Percentiles rank a stretch among this genome's conserved stretches.
Evolutionary conservation across 2,797 vertebrate genomes (phyloP).

Genomic region (Jordanella pulchra): DNA sequence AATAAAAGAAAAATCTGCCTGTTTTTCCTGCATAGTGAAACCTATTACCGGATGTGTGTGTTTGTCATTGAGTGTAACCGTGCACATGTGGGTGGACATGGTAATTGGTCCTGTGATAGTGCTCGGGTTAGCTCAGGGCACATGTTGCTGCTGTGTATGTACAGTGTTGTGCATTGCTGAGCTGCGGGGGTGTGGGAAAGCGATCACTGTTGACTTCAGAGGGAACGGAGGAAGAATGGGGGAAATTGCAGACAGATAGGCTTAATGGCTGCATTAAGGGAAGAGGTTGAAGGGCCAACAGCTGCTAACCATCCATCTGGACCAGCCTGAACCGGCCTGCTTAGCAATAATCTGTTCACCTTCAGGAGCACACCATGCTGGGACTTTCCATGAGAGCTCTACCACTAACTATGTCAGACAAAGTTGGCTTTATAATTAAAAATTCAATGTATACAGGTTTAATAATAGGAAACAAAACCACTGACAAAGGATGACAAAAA

Average conservation of each 20-base stretch:
- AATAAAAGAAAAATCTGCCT: slow-evolving; percentile 41
- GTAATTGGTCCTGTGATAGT: slow-evolving; percentile 66
- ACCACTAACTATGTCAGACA: slow-evolving; percentile 41
- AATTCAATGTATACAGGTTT: slow-evolving; percentile 20
- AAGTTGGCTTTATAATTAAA: slow-evolving; percentile 56
- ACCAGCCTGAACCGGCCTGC: slow-evolving; percentile 37
- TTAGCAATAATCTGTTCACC: slow-evolving; percentile 37
- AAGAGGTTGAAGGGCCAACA: slow-evolving; percentile 74
- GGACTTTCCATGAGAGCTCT: slow-evolving; percentile 52
- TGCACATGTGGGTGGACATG: slow-evolving; percentile 52
- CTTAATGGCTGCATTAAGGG: slow-evolving; percentile 71
- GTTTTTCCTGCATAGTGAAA: slow-evolving; percentile 63
- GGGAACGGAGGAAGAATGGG: slow-evolving; percentile 66
- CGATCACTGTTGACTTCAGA: slow-evolving; percentile 64
- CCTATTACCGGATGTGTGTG: slow-evolving; percentile 41
- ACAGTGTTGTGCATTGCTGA: slow-evolving; percentile 45
- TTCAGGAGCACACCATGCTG: slow-evolving; percentile 35
- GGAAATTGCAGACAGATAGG: slow-evolving; percentile 75
- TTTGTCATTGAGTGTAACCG: slow-evolving; percentile 21
- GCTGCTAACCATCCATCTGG: slow-evolving; percentile 75
- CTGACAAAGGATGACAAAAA: background rate
- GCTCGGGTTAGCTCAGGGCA: slow-evolving; percentile 47
- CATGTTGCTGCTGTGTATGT: slow-evolving; percentile 39
- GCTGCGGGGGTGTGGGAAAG: slow-evolving; percentile 75
- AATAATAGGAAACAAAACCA: slow-evolving; percentile 28